A percentile compares a stretch with the other conserved stretches of the same genome.
Conservation (phyloP, 2,113 vertebrate species). For the Camelus dromedarius region DNA sequence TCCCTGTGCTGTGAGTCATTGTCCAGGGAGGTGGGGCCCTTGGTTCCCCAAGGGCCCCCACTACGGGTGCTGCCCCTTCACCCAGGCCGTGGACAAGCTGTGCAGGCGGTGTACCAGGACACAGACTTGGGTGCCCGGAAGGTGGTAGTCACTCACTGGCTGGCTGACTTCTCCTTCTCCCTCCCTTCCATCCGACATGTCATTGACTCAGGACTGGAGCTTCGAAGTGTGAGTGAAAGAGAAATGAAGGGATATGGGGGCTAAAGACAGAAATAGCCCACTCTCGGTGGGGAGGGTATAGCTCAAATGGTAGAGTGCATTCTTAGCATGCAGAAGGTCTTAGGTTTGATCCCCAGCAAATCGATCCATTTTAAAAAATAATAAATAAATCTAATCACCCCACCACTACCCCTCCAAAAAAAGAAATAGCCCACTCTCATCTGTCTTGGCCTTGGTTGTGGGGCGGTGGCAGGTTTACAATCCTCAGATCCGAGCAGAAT, state of each 20-base stretch:
- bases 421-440: not conserved
- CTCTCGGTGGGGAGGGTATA: no score
- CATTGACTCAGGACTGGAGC: constrained; percentile 94
- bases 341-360: no score
- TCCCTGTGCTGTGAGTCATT: constrained; percentile 87
- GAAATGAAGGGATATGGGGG: not conserved
- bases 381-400: no score
- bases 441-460: not conserved
- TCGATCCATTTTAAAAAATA: no score
- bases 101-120: constrained; percentile 90
- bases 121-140: constrained; percentile 71
- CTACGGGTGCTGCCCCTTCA: constrained; percentile 91
- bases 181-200: constrained; percentile 90
- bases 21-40: constrained; percentile 86
- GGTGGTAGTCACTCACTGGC: constrained; percentile 91
- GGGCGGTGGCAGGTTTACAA: constrained; percentile 92
- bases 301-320: no score
- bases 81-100: constrained; percentile 80
- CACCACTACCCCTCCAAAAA: no score
- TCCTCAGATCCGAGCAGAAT: constrained; percentile 94
- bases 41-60: constrained; percentile 87
- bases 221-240: constrained; percentile 92
- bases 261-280: not conserved
- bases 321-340: no score
- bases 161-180: constrained; percentile 95